Evolutionary conservation across 1,140 invertebrate species (phyloP).

Genomic region (Tetraneura akinire): DNA sequence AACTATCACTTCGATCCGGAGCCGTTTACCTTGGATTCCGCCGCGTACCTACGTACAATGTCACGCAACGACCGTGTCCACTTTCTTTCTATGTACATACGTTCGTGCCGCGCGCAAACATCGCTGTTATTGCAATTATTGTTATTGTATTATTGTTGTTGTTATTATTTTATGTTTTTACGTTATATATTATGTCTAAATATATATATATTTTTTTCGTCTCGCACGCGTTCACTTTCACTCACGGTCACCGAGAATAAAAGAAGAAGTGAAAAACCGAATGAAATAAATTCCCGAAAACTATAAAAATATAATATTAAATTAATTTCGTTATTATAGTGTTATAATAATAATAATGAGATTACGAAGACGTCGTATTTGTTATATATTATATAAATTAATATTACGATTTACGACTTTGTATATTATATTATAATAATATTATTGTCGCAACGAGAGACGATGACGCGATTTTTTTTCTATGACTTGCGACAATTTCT

Average conservation of each 20-base stretch:
- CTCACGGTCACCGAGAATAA: conserved; percentile 14
- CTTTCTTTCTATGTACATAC: conserved; percentile 27
- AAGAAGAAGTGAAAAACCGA: background rate
- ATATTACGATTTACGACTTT: background rate
- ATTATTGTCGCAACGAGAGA: too few relatives aligned
- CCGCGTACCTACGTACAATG: conserved; percentile 27
- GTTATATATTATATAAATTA: too few relatives aligned
- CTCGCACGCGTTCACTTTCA: conserved; percentile 42
- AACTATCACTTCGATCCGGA: conserved; percentile 20
- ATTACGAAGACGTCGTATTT: too few relatives aligned
- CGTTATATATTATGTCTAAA: too few relatives aligned
- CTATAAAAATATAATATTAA: background rate
- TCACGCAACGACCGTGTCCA: conserved; percentile 32
- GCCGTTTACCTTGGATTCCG: conserved; percentile 35
- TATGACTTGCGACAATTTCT: too few relatives aligned
- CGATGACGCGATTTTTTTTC: conserved; percentile 13
- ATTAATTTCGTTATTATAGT: background rate
- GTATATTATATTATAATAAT: background rate
- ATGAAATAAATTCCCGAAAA: background rate
- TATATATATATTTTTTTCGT: conserved; percentile 20
- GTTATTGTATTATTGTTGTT: conserved; percentile 22
- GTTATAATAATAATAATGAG: too few relatives aligned
- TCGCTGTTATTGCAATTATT: background rate
- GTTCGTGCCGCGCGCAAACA: background rate
- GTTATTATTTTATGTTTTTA: conserved; percentile 7